phyloP scores from a whole-genome alignment of 2,797 vertebrate species.

The Smutsia temminckii region DNA sequence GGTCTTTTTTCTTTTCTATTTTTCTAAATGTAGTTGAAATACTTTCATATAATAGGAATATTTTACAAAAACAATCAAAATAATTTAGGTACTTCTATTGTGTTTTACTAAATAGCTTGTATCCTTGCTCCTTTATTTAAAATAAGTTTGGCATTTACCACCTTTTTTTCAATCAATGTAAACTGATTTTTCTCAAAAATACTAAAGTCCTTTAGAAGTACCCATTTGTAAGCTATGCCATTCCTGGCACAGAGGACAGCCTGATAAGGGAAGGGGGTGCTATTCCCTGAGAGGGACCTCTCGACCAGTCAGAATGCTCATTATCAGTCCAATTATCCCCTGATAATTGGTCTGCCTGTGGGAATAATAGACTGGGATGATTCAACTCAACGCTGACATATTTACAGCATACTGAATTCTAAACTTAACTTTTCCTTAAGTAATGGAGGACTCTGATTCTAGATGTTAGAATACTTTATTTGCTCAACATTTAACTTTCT shows the following conservation, averaged over 20 bases:
- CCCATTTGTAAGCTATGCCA: background rate
- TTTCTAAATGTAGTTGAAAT: conserved; percentile 46
- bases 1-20: background rate
- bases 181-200: conserved; percentile 28
- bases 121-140: background rate
- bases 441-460: conserved; percentile 48
- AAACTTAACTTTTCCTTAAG: conserved; percentile 68
- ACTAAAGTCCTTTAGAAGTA: conserved; percentile 10
- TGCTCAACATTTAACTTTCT: conserved; percentile 64
- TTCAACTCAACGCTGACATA: conserved; percentile 40
- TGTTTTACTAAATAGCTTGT: conserved; percentile 14
- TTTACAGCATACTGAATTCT: conserved; percentile 62
- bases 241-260: background rate
- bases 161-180: conserved; percentile 28
- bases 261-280: background rate
- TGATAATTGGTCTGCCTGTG: conserved; percentile 73
- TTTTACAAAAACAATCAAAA: conserved; percentile 19
- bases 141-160: conserved; percentile 10
- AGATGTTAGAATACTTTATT: conserved; percentile 54
- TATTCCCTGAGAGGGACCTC: conserved; percentile 52
- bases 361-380: conserved; percentile 66
- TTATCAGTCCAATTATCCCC: conserved; percentile 71
- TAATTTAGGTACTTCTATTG: background rate
- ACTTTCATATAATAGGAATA: conserved; percentile 19
- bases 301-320: conserved; percentile 60